phyloP scores from a whole-genome alignment of 2,797 vertebrate genomes.

The Stomatorhinus walkeri region DNA sequence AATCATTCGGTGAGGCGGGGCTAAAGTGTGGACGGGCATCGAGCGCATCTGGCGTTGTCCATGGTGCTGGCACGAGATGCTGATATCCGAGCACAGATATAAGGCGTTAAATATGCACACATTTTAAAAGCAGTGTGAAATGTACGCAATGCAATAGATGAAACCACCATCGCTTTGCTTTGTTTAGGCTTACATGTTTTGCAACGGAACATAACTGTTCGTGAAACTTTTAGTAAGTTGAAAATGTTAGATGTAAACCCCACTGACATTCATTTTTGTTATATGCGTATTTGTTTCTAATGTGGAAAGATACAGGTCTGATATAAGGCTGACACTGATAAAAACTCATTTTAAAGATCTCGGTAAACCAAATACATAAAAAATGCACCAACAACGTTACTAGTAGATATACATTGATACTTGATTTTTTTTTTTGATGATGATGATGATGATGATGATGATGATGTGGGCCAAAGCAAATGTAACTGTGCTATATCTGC shows the following conservation, averaged over 20 bases:
- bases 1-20: conserved; percentile 35
- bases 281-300: not conserved
- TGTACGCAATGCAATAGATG: not conserved
- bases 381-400: not conserved
- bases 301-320: not conserved
- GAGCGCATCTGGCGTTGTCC: conserved; percentile 47
- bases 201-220: not conserved
- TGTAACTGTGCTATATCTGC: not conserved
- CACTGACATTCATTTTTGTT: not conserved
- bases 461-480: not conserved
- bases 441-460: too few relatives aligned
- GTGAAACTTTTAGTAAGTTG: not conserved
- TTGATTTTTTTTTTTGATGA: not conserved
- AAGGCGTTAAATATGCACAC: not conserved
- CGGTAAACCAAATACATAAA: not conserved
- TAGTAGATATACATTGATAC: not conserved
- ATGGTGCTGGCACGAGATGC: conserved; percentile 44
- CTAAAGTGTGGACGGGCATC: not conserved
- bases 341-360: not conserved
- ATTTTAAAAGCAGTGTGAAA: not conserved
- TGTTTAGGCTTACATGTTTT: not conserved
- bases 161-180: not conserved
- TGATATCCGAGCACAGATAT: not conserved
- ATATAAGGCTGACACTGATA: not conserved
- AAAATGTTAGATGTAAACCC: not conserved